Base-by-base conservation (phyloP, 1,140 invertebrate species). In the Musca vetustissima region DNA sequence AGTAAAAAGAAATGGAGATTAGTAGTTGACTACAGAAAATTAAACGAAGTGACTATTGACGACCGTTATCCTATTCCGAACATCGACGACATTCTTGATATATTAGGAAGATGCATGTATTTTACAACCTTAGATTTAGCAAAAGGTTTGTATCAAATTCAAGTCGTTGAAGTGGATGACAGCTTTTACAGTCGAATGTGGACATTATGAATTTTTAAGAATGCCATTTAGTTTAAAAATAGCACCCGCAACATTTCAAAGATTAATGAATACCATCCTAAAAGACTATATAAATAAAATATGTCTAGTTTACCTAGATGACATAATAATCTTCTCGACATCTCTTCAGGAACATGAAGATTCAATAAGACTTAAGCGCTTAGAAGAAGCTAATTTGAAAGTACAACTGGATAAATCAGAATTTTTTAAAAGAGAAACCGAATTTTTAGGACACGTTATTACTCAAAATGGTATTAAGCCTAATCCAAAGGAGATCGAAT, bases 91-190 rank as follows among this genome's bases (percentile, higher is more conserved):
- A 82, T 81, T 50, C 72, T 88, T 48, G 80, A 85, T 68, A 79
- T 78, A 70, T 70, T 87, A 57, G 74, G 76, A 11, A 82, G 83
- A 53, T 74, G 77, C 22, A 78, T 79, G 28, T 83, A 81, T 67
- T 86, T 86, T 68, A 73, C 78, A 7, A 80, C 79, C 1, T 57
- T 87, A n/a, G 84, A 87, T 76, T 68, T 85, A 8, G 75, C 74
- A 4, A 75, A 73, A 32, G 86, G 85, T 4, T 87, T 84, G 71
- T 84, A 84, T 73, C 86, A 89, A 75, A 80, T 88, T 6, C 71
- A 78, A 61, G 74, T 88, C 2, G 74, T 81, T 6, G 49, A 70
- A 24, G 43, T 68, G 0, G 76, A 78, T 59, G 76, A 87, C 85
- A 0, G 85, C 84, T 0, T 87, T 87, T 73, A 72, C 70, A 6